Evolutionary conservation across 1,140 invertebrate species (phyloP), one percentile per base, ranked within the genome.

Genomic region (Sesamia nonagrioides): DNA sequence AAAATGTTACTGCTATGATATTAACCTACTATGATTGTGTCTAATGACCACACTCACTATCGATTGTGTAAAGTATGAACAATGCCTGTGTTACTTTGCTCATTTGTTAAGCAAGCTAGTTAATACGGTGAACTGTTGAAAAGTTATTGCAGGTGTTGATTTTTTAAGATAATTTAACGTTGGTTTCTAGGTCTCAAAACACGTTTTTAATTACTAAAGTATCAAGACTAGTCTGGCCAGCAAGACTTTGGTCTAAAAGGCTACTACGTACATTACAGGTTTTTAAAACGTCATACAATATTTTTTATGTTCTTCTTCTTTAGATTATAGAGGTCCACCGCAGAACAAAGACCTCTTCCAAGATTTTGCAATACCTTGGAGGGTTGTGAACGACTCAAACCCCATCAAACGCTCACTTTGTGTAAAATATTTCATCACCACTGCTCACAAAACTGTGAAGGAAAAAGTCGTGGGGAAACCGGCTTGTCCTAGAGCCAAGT

Each of bases 41-140:
- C 66, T 69, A 63, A n/a, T 40, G 7, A 33, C 13, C 33, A 17
- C 42, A 69, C 35, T 50, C 66, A 21, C 66, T 69, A 50, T 69
- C 66, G 66, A 50, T 69, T 33, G 66, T 50, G 66, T 27, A 37
- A 69, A 69, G 33, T 50, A 50, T 45, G 66, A 69, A 69, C 66
- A 69, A 69, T 69, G 66, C 40, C 45, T 33, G 6, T 69, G 66
- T 69, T 69, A 69, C 50, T 69, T 69, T 69, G 66, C 66, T 69
- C 66, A 27, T 48, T 69, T 15, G 27, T 42, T 27, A 69, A 69
- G 21, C 66, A 50, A 69, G 42, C 66, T 48, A 27, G 40, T 68
- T 48, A 48, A 15, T 69, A 69, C 66, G 40, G 66, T 69, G 15
- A 33, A 45, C 37, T 45, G 21, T 11, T 27, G 6, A 69, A 69